phyloP scores from a whole-genome alignment of 2,113 vertebrate genomes.

The Isichthys henryi region DNA sequence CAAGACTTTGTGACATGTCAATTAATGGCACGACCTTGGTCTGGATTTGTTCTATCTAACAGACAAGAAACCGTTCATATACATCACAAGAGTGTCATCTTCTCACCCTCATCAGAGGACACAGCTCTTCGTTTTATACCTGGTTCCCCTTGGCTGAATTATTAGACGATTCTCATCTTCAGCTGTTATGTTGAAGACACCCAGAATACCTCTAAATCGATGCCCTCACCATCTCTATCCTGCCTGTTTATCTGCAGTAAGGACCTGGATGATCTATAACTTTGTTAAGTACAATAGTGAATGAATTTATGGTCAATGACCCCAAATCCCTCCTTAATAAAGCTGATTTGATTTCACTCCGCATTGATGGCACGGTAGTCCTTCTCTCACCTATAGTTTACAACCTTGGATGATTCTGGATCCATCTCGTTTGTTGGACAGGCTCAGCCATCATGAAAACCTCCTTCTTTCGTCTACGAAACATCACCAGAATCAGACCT shows the following conservation, averaged over 20 bases:
- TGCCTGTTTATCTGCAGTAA: neutral
- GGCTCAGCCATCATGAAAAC: neutral
- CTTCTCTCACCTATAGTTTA: too few species aligned
- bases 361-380: too few species aligned
- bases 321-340: too few species aligned
- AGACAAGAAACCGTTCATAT: neutral
- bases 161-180: neutral
- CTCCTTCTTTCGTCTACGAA: neutral
- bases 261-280: neutral
- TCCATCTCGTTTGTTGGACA: too few species aligned
- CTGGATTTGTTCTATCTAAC: neutral
- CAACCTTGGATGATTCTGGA: too few species aligned
- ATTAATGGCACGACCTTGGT: neutral
- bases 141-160: neutral
- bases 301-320: neutral
- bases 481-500: neutral
- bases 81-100: neutral
- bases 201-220: neutral
- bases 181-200: neutral
- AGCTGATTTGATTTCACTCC: too few species aligned
- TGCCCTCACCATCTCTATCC: neutral
- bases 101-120: neutral
- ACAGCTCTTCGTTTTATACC: neutral
- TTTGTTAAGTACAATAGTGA: neutral
- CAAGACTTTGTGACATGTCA: neutral